Base-by-base conservation (phyloP, 2,888 invertebrate genomes). In the Formica aserva region DNA sequence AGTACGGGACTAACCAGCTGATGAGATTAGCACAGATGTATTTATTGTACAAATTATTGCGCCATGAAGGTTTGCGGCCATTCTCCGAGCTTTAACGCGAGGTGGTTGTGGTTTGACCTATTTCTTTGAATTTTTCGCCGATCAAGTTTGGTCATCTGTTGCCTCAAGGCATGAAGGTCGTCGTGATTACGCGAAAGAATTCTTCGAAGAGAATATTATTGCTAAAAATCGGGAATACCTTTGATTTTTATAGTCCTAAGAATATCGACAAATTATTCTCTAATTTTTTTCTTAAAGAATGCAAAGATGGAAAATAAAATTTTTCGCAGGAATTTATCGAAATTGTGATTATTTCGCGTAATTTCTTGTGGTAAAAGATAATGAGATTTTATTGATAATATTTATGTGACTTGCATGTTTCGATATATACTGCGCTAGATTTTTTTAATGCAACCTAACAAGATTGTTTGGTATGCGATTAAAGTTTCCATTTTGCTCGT, bases 11-110 rank as follows among this genome's bases (percentile, higher is more conserved):
- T 60, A 45, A 87, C 75, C 35, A 62, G 86, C 74, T 86, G 86
- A 89, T 86, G 72, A 86, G 65, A 86, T 89, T 88, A 89, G 85
- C 88, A 45, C 4, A 18, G 63, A 52, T 22, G 82, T 88, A 80
- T 88, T 89, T 89, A 85, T 86, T 29, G 83, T 83, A 72, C 69
- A 41, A 83, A 89, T 89, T 89, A 89, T 60, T 80, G 32, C 66
- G 18, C 62, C 55, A 66, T 67, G 52, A 45, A 57, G 48, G 55
- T 71, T 57, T 66, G 55, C 60, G 67, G 62, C 48, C 38, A 78
- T 52, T 84, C 66, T 55, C 13, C 45, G 6, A n/a, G 76, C 32
- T 69, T 62, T 32, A 29, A n/a, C 38, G 69, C 52, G 18, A 62
- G 13, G 41, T 29, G 22, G 41, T 32, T 62, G 65, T 52, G 32